Conservation (phyloP, 1,140 invertebrate genomes). For the Ditylenchus dipsaci region DNA sequence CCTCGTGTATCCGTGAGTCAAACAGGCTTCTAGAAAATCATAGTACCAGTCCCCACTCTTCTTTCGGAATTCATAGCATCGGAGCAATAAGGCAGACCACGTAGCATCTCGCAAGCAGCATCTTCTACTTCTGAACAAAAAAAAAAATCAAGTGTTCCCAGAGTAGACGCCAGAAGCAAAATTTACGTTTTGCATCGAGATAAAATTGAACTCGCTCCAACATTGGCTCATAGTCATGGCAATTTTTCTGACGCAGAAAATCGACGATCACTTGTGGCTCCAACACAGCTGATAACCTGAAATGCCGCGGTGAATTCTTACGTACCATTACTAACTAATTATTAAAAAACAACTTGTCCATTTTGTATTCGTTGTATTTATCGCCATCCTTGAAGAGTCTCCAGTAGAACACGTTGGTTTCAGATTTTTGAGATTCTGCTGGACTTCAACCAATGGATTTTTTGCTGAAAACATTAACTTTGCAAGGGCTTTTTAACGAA, state of each 20-base stretch:
- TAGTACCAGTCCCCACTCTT: slow-evolving; percentile 16
- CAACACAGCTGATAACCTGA: not conserved
- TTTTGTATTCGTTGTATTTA: not conserved
- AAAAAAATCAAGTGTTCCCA: not conserved
- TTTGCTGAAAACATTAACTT: not conserved
- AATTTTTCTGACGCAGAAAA: slow-evolving; percentile 1
- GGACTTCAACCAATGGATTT: not conserved
- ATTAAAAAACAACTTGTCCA: slow-evolving; percentile 6
- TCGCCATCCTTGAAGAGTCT: not conserved
- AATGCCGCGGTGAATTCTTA: no score
- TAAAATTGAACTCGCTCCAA: slow-evolving; percentile 2
- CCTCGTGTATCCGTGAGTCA: slow-evolving; percentile 11
- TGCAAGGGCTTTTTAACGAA: not conserved
- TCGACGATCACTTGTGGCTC: slow-evolving; percentile 14
- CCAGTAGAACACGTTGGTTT: not conserved
- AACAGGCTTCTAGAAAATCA: slow-evolving; percentile 28
- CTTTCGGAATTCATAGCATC: slow-evolving; percentile 8
- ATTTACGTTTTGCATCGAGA: not conserved
- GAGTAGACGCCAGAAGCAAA: not conserved
- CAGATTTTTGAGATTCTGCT: slow-evolving; percentile 5
- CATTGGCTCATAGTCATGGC: not conserved
- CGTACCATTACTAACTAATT: not conserved
- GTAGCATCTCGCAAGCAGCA: slow-evolving; percentile 19
- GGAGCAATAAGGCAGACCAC: slow-evolving; percentile 18
- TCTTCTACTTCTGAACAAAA: slow-evolving; percentile 9